These are phyloP conservation scores for Melanotaenia duboulayi DNA, from an alignment of 2,113 vertebrate genomes.

Conservation along the genomic window DNA sequence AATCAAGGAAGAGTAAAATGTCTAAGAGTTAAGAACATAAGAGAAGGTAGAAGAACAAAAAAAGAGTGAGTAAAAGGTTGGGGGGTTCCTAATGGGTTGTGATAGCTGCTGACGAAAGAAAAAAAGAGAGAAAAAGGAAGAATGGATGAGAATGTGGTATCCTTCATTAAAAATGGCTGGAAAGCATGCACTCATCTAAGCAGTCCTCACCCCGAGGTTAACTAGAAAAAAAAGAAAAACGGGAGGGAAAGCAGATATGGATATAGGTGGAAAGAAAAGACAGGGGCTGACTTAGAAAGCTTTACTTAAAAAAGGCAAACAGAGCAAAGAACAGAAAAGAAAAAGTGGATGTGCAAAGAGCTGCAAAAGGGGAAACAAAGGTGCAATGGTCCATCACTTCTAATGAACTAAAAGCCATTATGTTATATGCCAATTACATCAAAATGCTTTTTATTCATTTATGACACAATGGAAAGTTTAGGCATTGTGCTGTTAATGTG, in stretches of 20 bases:
- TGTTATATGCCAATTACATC: constrained; percentile 9
- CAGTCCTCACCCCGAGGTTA: constrained; percentile 60
- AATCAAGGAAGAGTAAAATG: constrained; percentile 17
- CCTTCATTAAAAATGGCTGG: constrained; percentile 55
- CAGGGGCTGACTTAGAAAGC: constrained; percentile 7
- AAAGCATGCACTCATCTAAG: constrained; percentile 17
- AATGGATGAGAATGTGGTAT: constrained; percentile 40
- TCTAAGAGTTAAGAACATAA: not conserved
- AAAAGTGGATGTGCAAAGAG: constrained; percentile 3
- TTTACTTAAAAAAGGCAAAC: constrained; percentile 35
- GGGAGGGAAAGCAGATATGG: not conserved
- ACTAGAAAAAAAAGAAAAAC: constrained; percentile 45
- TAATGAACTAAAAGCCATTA: constrained; percentile 10
- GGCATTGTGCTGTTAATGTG: constrained; percentile 5
- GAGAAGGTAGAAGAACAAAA: not conserved
- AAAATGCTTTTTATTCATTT: constrained; percentile 21
- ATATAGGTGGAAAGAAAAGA: not conserved
- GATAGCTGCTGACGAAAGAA: constrained; percentile 66
- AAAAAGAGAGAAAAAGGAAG: constrained; percentile 37
- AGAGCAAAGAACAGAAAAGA: not conserved
- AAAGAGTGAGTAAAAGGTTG: not conserved
- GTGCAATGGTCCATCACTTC: constrained; percentile 1
- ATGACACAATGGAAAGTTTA: constrained; percentile 13
- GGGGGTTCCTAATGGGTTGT: constrained; percentile 42
- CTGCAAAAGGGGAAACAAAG: constrained; percentile 18